A percentile compares a stretch with the other conserved stretches of the same genome.
These are phyloP conservation scores for Tenthredo amoena DNA, from an alignment of 2,888 invertebrate species.

Conservation along the genomic window DNA sequence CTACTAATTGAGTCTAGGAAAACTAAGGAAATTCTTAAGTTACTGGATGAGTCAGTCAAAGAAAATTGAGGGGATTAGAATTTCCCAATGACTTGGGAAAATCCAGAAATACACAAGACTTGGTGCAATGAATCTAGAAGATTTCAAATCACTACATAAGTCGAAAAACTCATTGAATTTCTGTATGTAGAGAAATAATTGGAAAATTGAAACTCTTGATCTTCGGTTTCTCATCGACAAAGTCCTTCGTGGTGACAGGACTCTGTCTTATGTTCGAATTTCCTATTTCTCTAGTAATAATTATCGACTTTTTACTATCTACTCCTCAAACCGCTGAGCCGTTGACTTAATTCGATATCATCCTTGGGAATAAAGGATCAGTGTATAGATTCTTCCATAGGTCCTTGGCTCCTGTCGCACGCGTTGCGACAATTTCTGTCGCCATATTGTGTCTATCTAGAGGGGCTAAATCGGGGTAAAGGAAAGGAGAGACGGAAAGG, in stretches of 20 bases:
- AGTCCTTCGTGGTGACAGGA: conserved; percentile 2
- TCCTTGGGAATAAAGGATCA: background rate
- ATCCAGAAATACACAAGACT: background rate
- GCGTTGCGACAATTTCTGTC: conserved; percentile 33
- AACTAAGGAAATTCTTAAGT: background rate
- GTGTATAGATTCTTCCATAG: background rate
- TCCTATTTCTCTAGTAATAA: background rate
- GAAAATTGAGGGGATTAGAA: background rate
- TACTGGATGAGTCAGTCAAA: background rate
- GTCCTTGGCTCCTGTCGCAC: conserved; percentile 8
- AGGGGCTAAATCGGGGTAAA: conserved; percentile 14
- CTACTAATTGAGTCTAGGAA: background rate
- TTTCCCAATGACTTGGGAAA: background rate
- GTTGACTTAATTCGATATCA: background rate
- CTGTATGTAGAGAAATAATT: background rate
- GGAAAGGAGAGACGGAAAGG: background rate
- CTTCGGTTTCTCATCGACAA: background rate
- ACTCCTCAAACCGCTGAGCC: background rate
- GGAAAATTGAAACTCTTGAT: background rate
- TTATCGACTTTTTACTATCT: background rate
- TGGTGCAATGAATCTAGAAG: background rate
- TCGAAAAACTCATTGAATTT: background rate
- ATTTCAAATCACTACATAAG: background rate
- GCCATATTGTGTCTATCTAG: conserved; percentile 45
- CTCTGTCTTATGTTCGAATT: background rate